Base-by-base conservation (phyloP, 2,113 vertebrate species). In the Henicopernis longicauda region DNA sequence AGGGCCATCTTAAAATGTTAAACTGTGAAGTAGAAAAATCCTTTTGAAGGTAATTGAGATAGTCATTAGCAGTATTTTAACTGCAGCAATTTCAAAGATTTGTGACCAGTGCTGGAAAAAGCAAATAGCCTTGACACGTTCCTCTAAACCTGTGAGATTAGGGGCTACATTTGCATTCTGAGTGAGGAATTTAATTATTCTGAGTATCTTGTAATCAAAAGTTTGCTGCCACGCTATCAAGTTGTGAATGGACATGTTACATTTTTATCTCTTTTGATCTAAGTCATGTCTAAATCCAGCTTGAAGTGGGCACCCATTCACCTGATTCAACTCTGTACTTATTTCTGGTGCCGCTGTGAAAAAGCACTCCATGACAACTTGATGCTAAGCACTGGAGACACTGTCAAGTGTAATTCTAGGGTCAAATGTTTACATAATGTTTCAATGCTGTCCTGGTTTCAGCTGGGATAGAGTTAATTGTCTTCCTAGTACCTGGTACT, bases 21-120 rank as follows among this genome's bases (percentile, higher is more conserved):
- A 66, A n/a, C 29, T 57, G n/a, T 52, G 62, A 88, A 94, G 40
- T 29, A 45, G 18, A 4, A 89, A 86, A 97, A 90, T 69, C 10
- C 7, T 76, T 78, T 65, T 83, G 18, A 89, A 96, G 42, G 14
- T 63, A 89, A 38, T 73, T 36, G 18, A 89, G 11, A 10, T 74
- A 92, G 16, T 94, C 71, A 94, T 96, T 97, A 93, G 29, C 15
- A 49, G 7, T 13, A 93, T 63, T 83, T 96, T 93, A 93, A 44
- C 36, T 38, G 54, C 20, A 77, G 45, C 23, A 45, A 52, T 61
- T 85, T 93, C 62, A 92, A 52, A 92, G 42, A 86, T 54, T 66
- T 87, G n/a, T 90, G 74, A 67, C 65, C 57, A 52, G 44, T 52
- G 15, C 17, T 50, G 66, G 26, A 55, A 65, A 84, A 82, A 67